Evolutionary conservation across 2,113 vertebrate species (phyloP).

Genomic region (Suncus etruscus): DNA sequence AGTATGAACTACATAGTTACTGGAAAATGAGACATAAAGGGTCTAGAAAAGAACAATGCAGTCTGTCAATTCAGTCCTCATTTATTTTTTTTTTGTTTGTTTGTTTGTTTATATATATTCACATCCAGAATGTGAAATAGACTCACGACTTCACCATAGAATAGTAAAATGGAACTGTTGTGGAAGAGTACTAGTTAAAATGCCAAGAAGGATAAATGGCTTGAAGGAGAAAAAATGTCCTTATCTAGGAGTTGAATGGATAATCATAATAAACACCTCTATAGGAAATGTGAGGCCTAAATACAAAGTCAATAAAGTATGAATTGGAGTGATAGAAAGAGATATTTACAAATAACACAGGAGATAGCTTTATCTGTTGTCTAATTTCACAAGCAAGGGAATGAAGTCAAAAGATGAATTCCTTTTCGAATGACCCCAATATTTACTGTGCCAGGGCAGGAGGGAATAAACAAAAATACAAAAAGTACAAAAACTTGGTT

Average conservation of each 20-base stretch:
- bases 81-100: too few species aligned
- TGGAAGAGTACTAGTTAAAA: not conserved
- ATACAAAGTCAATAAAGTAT: not conserved
- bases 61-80: not conserved
- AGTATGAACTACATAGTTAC: not conserved
- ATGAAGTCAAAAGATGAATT: not conserved
- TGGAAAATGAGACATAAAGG: not conserved
- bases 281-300: not conserved
- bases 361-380: not conserved
- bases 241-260: not conserved
- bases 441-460: too few species aligned
- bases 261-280: not conserved
- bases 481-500: too few species aligned
- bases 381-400: not conserved
- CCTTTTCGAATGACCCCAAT: too few species aligned
- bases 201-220: not conserved
- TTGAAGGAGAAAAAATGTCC: not conserved
- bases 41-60: not conserved
- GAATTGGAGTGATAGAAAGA: not conserved
- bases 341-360: too few species aligned
- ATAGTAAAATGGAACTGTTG: too few species aligned
- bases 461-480: too few species aligned
- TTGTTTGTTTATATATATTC: not conserved
- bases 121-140: not conserved
- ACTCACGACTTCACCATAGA: not conserved